Base-by-base conservation (phyloP, 1,140 invertebrate species). In the Micrasema longulum region DNA sequence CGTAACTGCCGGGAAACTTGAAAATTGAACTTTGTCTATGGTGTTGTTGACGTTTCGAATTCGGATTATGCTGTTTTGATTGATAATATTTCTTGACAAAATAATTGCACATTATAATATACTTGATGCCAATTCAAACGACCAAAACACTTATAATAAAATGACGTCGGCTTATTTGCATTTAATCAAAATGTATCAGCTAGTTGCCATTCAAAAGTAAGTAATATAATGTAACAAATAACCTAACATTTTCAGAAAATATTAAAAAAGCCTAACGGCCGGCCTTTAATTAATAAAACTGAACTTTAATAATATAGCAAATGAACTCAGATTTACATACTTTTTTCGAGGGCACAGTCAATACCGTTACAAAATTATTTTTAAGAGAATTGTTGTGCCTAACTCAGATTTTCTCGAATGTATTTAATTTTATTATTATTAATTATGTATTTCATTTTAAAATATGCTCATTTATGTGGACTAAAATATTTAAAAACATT, bases 111-210 rank as follows among this genome's bases (percentile, higher is more conserved):
- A 31, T 4, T 4, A 2, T 4, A 4, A 31, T 4, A 31, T 31
- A 31, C 7, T 31, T 31, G 7, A 31, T n/a, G n/a, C n/a, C 3
- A 31, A 4, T 31, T 31, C 7, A 31, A 4, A 31, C 2, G 26
- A 31, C 26, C 26, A 4, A 7, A 31, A 31, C 7, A 31, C 7
- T 31, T 31, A 4, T 31, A 31, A 52, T 12, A 64, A 47, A 47
- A 64, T 64, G 60, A 45, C 41, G 0, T 45, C 41, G 5, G 38
- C 41, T n/a, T 64, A 45, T 41, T 47, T 41, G 12, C 60, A 64
- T 64, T 64, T 64, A 16, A 26, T 64, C 20, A 64, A 64, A 47
- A n/a, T 64, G 7, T 64, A 64, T 7, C 60, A 64, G 23, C 26
- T 64, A 14, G 22, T 64, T 12, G 22, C 60, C 3, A 14, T 64